These are phyloP conservation scores for Ectobius pallidus DNA, from an alignment of 2,888 invertebrate genomes.

Conservation along the genomic window DNA sequence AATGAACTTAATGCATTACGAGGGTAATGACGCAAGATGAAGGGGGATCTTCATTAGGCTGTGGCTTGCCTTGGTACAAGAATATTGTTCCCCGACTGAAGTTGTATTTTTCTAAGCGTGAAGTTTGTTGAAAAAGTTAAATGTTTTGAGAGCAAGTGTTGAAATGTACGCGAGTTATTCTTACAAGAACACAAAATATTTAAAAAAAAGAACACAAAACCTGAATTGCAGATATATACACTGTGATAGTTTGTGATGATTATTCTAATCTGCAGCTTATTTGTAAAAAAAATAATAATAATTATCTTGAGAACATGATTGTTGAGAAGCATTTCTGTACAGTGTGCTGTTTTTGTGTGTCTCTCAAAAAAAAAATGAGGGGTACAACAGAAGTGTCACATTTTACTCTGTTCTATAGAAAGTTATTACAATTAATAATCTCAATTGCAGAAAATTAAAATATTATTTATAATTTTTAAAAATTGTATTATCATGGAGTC, in stretches of 20 bases:
- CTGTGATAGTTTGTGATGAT: constrained; percentile 46
- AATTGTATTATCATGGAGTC: neutral
- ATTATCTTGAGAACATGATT: constrained; percentile 38
- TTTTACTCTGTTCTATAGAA: constrained; percentile 1
- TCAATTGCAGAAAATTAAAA: constrained; percentile 14
- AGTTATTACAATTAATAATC: constrained; percentile 14
- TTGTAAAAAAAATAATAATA: constrained; percentile 38
- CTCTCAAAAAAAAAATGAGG: neutral
- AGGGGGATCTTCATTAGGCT: constrained; percentile 41
- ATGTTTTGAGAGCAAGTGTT: constrained; percentile 42
- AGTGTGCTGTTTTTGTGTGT: constrained; percentile 6
- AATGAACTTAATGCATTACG: neutral
- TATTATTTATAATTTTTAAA: neutral
- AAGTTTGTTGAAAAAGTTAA: constrained; percentile 42
- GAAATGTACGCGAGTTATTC: constrained; percentile 39
- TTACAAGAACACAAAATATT: constrained; percentile 39
- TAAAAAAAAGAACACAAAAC: constrained; percentile 33
- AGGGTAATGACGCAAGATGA: constrained; percentile 18
- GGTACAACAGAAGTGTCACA: neutral
- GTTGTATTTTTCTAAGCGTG: constrained; percentile 45
- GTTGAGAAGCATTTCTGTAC: constrained; percentile 29
- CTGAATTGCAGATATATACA: constrained; percentile 44
- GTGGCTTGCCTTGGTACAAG: constrained; percentile 47
- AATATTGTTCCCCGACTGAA: constrained; percentile 40
- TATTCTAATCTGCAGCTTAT: constrained; percentile 44